Conservation (phyloP, 2,888 invertebrate genomes). For the Aphodius granarius region DNA sequence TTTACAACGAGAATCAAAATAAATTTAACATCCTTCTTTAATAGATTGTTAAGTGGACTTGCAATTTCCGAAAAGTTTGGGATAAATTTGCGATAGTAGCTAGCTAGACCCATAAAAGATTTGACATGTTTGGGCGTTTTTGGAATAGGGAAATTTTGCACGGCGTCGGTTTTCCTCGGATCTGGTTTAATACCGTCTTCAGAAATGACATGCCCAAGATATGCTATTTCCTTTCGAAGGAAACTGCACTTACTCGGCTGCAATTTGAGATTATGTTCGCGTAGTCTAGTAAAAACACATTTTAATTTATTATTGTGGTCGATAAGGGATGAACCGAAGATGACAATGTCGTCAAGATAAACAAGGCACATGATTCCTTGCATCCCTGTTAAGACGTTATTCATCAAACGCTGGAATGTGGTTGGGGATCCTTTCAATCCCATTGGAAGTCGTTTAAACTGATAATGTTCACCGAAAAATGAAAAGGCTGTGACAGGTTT, state of each 20-base stretch:
- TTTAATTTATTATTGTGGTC: too few relatives aligned
- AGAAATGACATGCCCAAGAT: too few relatives aligned
- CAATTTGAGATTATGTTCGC: too few relatives aligned
- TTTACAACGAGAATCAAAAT: slow-evolving; percentile 2
- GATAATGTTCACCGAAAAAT: background rate
- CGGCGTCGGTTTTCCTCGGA: too few relatives aligned
- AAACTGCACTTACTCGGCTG: too few relatives aligned
- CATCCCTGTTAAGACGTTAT: background rate
- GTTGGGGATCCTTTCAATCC: slow-evolving; percentile 4
- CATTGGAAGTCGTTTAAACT: background rate
- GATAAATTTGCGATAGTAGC: slow-evolving; percentile 20
- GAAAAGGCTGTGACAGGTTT: slow-evolving; percentile 3
- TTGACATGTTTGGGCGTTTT: too few relatives aligned
- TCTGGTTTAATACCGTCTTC: too few relatives aligned
- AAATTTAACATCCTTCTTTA: slow-evolving; percentile 20
- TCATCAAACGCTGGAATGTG: slow-evolving; percentile 3
- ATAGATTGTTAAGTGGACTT: slow-evolving; percentile 17
- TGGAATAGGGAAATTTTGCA: background rate
- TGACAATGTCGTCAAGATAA: too few relatives aligned
- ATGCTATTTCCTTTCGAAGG: too few relatives aligned
- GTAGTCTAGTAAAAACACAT: too few relatives aligned
- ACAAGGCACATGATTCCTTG: too few relatives aligned
- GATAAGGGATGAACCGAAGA: too few relatives aligned
- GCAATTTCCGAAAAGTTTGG: slow-evolving; percentile 24
- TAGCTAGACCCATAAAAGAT: background rate